phyloP scores from a whole-genome alignment of 2,113 vertebrate genomes.

The Neotoma lepida region DNA sequence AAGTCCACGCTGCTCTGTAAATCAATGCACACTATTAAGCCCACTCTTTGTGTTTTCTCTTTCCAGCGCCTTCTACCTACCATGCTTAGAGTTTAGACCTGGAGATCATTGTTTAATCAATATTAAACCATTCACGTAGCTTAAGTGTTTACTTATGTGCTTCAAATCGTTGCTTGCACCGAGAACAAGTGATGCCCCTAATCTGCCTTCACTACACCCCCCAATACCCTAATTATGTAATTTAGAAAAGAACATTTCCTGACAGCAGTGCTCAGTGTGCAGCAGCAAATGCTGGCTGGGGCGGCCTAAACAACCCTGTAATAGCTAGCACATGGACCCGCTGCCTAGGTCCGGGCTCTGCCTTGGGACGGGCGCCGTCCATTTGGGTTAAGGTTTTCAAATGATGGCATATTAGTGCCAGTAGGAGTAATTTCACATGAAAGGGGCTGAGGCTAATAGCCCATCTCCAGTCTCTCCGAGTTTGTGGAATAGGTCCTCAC shows the following conservation, averaged over 20 bases:
- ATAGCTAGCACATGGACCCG: slow-evolving; percentile 86
- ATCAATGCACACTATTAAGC: slow-evolving; percentile 70
- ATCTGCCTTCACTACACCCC: slow-evolving; percentile 82
- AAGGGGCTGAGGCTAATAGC: slow-evolving; percentile 70
- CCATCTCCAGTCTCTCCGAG: slow-evolving; percentile 52
- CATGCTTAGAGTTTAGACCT: slow-evolving; percentile 74
- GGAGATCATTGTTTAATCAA: slow-evolving; percentile 82
- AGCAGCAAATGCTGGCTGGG: slow-evolving; percentile 80
- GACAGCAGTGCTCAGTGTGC: slow-evolving; percentile 83
- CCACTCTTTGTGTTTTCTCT: slow-evolving; percentile 69
- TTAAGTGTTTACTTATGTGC: slow-evolving; percentile 87
- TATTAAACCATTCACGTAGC: slow-evolving; percentile 79
- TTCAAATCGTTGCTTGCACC: slow-evolving; percentile 80
- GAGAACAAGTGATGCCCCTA: slow-evolving; percentile 82
- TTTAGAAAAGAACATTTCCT: slow-evolving; percentile 86
- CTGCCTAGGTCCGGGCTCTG: slow-evolving; percentile 67
- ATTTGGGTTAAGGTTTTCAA: slow-evolving; percentile 78
- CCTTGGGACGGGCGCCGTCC: slow-evolving; percentile 75
- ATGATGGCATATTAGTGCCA: slow-evolving; percentile 75
- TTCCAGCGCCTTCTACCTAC: slow-evolving; percentile 73
- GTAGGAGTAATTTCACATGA: slow-evolving; percentile 72
- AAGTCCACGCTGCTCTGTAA: slow-evolving; percentile 71
- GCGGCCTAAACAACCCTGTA: slow-evolving; percentile 83
- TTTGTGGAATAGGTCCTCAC: slow-evolving; percentile 74
- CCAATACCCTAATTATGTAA: slow-evolving; percentile 85